Percentiles rank a stretch among this genome's conserved stretches.
These are phyloP conservation scores for Psittacula derbiana DNA, from an alignment of 2,797 vertebrate genomes.

Conservation along the genomic window DNA sequence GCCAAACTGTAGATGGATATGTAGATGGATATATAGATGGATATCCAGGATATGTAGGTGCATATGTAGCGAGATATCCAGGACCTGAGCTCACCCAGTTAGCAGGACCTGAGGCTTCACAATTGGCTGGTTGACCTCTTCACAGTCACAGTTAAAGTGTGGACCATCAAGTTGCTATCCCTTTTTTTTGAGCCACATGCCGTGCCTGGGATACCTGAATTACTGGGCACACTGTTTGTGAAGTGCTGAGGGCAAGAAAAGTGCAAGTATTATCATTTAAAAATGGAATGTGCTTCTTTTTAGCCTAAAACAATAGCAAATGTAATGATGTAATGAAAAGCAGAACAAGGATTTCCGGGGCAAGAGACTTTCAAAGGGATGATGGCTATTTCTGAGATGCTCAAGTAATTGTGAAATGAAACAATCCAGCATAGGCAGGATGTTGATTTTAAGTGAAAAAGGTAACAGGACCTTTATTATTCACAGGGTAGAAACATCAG, in stretches of 20 bases:
- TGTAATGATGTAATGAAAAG: conserved; percentile 57
- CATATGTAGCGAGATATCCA: background rate
- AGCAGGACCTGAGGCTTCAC: background rate
- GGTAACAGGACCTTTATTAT: background rate
- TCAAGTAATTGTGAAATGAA: conserved; percentile 23
- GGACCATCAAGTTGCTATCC: background rate
- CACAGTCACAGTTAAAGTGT: background rate
- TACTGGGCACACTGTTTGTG: background rate
- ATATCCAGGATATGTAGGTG: background rate
- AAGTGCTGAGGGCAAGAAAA: background rate
- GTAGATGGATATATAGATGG: background rate
- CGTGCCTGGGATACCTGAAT: background rate
- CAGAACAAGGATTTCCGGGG: conserved; percentile 63
- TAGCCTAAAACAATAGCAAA: conserved; percentile 37
- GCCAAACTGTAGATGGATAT: background rate
- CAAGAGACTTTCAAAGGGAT: conserved; percentile 64
- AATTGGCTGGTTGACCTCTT: background rate
- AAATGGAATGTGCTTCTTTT: conserved; percentile 42
- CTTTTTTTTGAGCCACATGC: background rate
- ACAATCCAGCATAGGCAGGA: background rate
- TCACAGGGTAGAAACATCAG: background rate
- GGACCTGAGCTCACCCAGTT: background rate
- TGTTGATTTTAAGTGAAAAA: conserved; percentile 17
- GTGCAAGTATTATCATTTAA: conserved; percentile 5
- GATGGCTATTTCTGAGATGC: conserved; percentile 28